Evolutionary conservation across 2,113 vertebrate species (phyloP).

Genomic region (Ceuthmochares aereus): DNA sequence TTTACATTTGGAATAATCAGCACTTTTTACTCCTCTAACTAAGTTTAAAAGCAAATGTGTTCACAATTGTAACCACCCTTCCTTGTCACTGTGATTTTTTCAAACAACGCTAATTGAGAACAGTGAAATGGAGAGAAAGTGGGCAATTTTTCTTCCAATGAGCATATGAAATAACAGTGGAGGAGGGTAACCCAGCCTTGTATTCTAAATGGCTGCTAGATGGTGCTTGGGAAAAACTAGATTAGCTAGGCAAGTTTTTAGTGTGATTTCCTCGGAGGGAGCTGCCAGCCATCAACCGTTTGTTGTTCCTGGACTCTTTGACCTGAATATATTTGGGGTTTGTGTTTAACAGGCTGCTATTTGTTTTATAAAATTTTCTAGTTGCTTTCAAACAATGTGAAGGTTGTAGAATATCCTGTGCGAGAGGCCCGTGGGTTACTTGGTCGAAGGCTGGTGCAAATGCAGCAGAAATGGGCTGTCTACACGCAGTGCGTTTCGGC

Average conservation of each 20-base stretch:
- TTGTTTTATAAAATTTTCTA: background rate
- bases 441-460: too few species aligned
- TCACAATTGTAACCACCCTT: background rate
- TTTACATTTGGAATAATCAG: background rate
- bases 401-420: background rate
- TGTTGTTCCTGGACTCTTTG: background rate
- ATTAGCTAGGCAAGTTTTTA: background rate
- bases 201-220: background rate
- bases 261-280: background rate
- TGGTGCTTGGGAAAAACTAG: background rate
- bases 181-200: background rate
- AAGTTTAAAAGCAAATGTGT: background rate
- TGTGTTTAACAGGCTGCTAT: background rate
- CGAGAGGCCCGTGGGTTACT: too few species aligned
- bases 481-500: too few species aligned
- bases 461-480: too few species aligned
- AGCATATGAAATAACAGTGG: too few species aligned
- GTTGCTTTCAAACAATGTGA: background rate
- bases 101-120: background rate
- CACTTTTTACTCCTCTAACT: background rate
- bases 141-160: too few species aligned
- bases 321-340: background rate
- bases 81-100: background rate
- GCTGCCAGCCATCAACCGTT: background rate
- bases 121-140: background rate